phyloP scores from a whole-genome alignment of 2,888 invertebrate genomes.

The Calameuta filiformis region DNA sequence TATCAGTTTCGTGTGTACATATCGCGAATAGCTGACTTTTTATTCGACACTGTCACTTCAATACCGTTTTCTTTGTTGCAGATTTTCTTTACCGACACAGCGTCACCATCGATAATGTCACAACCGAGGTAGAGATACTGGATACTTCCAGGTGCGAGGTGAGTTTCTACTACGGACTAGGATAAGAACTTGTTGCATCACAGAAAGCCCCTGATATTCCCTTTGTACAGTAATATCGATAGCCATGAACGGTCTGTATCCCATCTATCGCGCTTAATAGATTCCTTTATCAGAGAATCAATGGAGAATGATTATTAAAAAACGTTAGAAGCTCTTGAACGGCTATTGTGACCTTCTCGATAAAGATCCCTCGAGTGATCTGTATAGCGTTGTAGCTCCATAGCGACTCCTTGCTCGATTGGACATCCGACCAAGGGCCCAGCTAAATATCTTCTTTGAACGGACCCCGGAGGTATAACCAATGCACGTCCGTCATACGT shows the following conservation, averaged over 20 bases:
- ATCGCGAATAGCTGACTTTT: background rate
- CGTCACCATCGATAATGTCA: slow-evolving; percentile 81
- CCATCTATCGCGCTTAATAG: background rate
- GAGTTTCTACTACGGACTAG: slow-evolving; percentile 62
- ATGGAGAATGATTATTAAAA: background rate
- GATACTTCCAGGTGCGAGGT: slow-evolving; percentile 86
- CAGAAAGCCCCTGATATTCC: background rate
- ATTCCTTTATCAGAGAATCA: background rate
- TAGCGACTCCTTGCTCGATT: slow-evolving; percentile 17
- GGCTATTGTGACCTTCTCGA: background rate
- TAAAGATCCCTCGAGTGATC: background rate
- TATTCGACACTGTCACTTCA: slow-evolving; percentile 3
- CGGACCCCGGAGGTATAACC: slow-evolving; percentile 27
- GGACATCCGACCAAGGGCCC: slow-evolving; percentile 35
- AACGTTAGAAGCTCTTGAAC: background rate
- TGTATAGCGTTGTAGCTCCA: background rate
- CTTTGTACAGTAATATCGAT: background rate
- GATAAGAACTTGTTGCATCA: background rate
- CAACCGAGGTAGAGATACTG: slow-evolving; percentile 82
- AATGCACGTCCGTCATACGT: slow-evolving; percentile 45
- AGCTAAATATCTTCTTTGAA: slow-evolving; percentile 15
- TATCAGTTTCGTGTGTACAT: background rate
- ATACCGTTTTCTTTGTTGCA: slow-evolving; percentile 68
- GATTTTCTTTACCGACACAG: slow-evolving; percentile 84
- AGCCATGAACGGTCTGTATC: background rate